Percentiles rank a stretch among this genome's conserved stretches.
These are phyloP conservation scores for Vanessa tameamea DNA, from an alignment of 1,140 invertebrate species.

Conservation along the genomic window DNA sequence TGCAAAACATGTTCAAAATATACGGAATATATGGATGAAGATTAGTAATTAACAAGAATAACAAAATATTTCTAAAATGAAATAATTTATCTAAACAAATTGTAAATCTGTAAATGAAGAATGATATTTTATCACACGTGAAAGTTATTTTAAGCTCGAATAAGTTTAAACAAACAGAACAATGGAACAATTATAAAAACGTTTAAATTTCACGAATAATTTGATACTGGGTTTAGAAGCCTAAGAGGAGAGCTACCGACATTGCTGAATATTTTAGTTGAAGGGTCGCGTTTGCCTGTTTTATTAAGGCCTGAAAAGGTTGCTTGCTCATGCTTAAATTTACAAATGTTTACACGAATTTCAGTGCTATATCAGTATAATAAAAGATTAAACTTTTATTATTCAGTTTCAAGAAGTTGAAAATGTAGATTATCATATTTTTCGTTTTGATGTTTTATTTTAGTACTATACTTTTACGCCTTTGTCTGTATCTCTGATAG, in stretches of 20 bases:
- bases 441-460: too few relatives aligned
- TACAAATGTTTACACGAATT: not conserved
- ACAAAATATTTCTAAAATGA: too few relatives aligned
- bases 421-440: not conserved
- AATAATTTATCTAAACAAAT: too few relatives aligned
- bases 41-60: too few relatives aligned
- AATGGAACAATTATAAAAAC: not conserved
- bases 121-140: not conserved
- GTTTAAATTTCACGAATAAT: constrained; percentile 4
- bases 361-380: too few relatives aligned
- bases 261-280: constrained; percentile 6
- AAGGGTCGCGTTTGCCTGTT: constrained; percentile 2
- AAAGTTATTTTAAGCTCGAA: not conserved
- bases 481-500: too few relatives aligned
- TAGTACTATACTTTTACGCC: too few relatives aligned
- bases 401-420: not conserved
- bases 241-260: not conserved
- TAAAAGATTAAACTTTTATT: constrained; percentile 7
- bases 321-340: not conserved
- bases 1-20: too few relatives aligned
- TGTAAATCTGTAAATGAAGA: not conserved
- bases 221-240: not conserved
- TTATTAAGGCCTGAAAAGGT: constrained; percentile 7
- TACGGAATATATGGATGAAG: too few relatives aligned
- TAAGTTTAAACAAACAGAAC: not conserved